phyloP scores from a whole-genome alignment of 2,888 invertebrate genomes.

The Allolobophora icterica region DNA sequence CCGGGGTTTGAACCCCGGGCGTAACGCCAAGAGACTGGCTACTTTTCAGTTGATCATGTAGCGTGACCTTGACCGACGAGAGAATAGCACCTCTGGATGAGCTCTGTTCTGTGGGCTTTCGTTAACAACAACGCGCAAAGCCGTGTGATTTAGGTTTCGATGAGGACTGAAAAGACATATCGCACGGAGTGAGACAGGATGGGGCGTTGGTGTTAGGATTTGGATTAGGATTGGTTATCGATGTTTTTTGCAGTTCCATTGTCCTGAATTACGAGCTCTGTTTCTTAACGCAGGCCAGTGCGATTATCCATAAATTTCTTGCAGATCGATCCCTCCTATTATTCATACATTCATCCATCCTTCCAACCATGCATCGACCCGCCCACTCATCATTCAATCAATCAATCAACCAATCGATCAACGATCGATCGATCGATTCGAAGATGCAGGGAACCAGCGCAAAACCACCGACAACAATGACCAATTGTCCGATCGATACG shows the following conservation, averaged over 20 bases:
- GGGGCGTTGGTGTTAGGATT: background rate
- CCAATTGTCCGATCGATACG: background rate
- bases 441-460: background rate
- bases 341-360: background rate
- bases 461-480: constrained; percentile 2
- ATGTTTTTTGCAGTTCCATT: background rate
- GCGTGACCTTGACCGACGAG: background rate
- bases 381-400: too few relatives aligned
- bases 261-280: background rate
- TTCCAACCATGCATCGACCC: background rate
- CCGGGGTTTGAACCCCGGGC: too few relatives aligned
- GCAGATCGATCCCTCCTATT: background rate
- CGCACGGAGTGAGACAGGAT: constrained; percentile 8
- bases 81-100: background rate
- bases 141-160: background rate
- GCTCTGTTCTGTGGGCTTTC: background rate
- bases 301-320: background rate
- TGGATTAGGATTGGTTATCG: background rate
- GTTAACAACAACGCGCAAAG: background rate
- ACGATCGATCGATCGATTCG: too few relatives aligned
- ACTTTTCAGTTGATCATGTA: background rate
- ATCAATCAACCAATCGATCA: too few relatives aligned
- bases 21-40: background rate
- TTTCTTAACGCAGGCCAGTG: background rate
- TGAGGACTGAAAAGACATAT: background rate